Percentiles rank a stretch among this genome's conserved stretches.
These are phyloP conservation scores for Ophiodon elongatus DNA, from an alignment of 2,113 vertebrate genomes.

Conservation along the genomic window DNA sequence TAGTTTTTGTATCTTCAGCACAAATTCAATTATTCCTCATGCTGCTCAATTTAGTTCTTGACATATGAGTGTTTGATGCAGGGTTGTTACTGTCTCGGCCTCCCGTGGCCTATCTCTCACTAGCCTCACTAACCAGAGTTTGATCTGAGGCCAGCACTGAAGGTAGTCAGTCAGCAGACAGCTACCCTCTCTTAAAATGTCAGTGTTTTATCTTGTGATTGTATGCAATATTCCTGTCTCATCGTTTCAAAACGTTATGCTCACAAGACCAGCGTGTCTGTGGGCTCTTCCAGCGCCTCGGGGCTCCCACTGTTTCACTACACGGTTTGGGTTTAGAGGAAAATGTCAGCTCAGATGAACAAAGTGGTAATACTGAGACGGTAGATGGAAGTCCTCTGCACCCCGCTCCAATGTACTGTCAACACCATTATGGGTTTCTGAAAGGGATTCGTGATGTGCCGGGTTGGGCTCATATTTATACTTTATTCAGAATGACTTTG, in stretches of 20 bases:
- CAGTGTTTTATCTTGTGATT: not conserved
- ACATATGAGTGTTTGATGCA: conserved; percentile 26
- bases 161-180: not conserved
- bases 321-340: conserved; percentile 26
- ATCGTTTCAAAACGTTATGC: conserved; percentile 32
- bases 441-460: not conserved
- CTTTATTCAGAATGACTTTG: no score
- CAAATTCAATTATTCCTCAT: conserved; percentile 23
- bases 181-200: conserved; percentile 2
- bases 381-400: conserved; percentile 26
- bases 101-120: no score
- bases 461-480: not conserved
- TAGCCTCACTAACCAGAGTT: not conserved
- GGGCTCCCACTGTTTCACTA: conserved; percentile 40
- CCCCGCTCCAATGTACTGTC: conserved; percentile 6
- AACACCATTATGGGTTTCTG: conserved; percentile 19
- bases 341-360: conserved; percentile 15
- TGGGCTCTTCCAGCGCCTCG: conserved; percentile 20
- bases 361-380: not conserved
- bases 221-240: conserved; percentile 42
- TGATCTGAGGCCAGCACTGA: not conserved
- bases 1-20: conserved; percentile 18
- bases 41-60: conserved; percentile 4
- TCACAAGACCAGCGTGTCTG: conserved; percentile 11
- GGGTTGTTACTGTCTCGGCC: not conserved